Percentiles rank a stretch among this genome's conserved stretches.
These are phyloP conservation scores for Onychostoma macrolepis DNA, from an alignment of 2,113 vertebrate species.

Conservation along the genomic window DNA sequence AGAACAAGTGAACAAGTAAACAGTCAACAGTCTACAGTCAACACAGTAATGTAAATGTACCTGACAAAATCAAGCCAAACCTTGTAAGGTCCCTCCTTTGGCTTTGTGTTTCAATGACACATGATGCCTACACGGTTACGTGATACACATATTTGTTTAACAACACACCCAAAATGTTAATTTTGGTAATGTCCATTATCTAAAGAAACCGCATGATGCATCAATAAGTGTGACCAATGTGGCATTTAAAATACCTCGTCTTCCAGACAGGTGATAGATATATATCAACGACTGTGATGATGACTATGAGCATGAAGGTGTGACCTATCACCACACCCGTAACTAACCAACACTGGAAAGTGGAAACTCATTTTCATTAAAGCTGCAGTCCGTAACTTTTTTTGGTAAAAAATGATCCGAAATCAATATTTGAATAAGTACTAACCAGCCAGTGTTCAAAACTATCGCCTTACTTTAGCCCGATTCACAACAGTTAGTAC, in stretches of 20 bases:
- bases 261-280: background rate
- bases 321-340: slow-evolving; percentile 1
- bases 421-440: too few relatives aligned
- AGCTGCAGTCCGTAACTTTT: too few relatives aligned
- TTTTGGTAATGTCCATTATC: slow-evolving; percentile 1
- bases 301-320: background rate
- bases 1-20: too few relatives aligned
- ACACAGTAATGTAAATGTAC: background rate
- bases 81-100: slow-evolving; percentile 20
- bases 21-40: background rate
- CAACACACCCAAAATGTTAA: slow-evolving; percentile 9
- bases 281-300: background rate
- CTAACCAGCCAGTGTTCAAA: too few relatives aligned
- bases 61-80: slow-evolving; percentile 11
- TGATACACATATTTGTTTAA: background rate
- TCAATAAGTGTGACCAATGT: background rate
- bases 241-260: background rate
- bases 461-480: too few relatives aligned
- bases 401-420: too few relatives aligned
- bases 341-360: background rate
- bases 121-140: background rate
- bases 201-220: background rate
- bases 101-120: slow-evolving; percentile 29
- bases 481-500: too few relatives aligned
- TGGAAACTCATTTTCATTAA: background rate